Base-by-base conservation (phyloP, 2,888 invertebrate species). In the Perizoma affinitatum region DNA sequence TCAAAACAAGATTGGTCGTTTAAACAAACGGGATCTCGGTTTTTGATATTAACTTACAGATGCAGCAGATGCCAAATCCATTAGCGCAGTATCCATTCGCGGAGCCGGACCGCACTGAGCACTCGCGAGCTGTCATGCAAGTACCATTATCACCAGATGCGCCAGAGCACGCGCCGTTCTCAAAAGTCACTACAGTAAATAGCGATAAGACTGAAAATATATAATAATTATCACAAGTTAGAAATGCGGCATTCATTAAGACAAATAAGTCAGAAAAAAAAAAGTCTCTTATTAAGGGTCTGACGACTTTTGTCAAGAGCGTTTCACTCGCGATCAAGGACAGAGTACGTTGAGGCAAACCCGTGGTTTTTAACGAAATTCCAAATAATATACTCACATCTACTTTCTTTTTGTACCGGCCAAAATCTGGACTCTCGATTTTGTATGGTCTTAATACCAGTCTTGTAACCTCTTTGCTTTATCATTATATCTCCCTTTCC, bases 81-180 rank as follows among this genome's bases (percentile, higher is more conserved):
- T 94, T 95, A 0, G 97, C 97, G 78, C 97, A 97, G 58, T 95
- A 93, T 2, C 97, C 97, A 66, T 95, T 96, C 4, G 95, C 93
- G 0, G 95, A 93, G 3, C 97, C 97, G 0, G 96, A 96, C 44
- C 95, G 90, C 38, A 94, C 87, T 0, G 93, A 79, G 76, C 97
- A 98, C 80, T 97, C 96, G 33, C 94, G 79, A 80, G 94, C 89
- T 0, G 96, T 94, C 77, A 97, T 92, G 75, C 97, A 97, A 7
- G 96, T 96, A 9, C 97, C 97, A 72, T 95, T 95, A 79, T 97
- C 96, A 0, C 97, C 97, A 0, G 95, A 95, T 0, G 95, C 93
- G 6, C 96, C 96, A 4, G 94, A 90, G 80, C 97, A 97, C 0
- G 93, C 93, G n/a, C 95, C 95, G 65, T 96, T 96, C 3, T 95